Evolutionary conservation across 2,888 invertebrate genomes (phyloP), one percentile per base, ranked within the genome.

Genomic region (Automeris io): DNA sequence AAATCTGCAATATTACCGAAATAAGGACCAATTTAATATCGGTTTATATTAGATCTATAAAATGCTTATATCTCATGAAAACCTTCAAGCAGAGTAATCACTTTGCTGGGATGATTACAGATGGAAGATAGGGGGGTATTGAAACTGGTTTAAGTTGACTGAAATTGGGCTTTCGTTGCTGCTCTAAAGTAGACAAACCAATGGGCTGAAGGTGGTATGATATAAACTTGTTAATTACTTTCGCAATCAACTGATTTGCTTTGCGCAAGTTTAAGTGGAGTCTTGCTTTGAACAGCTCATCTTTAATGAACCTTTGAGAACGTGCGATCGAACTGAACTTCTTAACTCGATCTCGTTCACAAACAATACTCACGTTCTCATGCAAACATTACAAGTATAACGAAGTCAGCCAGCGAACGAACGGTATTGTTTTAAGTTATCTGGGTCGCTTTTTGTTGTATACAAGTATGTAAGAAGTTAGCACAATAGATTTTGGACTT

Each of bases 281-380:
- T 9, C 39, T 33, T 39, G 22, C 45, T 29, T 16, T 29, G 8
- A 29, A 29, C 16, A 16, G 16, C 7, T n/a, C 29, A 29, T 29
- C 43, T 36, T 40, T 45, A 47, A 49, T 46, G 41, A 50, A 49
- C 39, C 42, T 33, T 41, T 45, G 43, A 38, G 45, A 48, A 41
- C 41, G 40, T 41, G 41, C 41, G 49, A 46, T 47, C 47, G 48
- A 42, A 40, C 41, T 43, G 49, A 48, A 55, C 49, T 57, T 59
- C 42, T 37, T 55, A 55, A 54, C 57, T 58, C 46, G 49, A 61
- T 61, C 55, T 49, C 43, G 42, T 45, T 47, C 29, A 39, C 47
- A 49, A 55, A 55, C 58, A 57, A 51, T 53, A 51, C 57, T 48
- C 48, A 51, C 54, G 53, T 54, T 50, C 43, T 59, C 49, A 53